A percentile compares a stretch with the other conserved stretches of the same genome.
These are phyloP conservation scores for Oxyteleia sp. DNA, from an alignment of 2,888 invertebrate genomes.

Conservation along the genomic window DNA sequence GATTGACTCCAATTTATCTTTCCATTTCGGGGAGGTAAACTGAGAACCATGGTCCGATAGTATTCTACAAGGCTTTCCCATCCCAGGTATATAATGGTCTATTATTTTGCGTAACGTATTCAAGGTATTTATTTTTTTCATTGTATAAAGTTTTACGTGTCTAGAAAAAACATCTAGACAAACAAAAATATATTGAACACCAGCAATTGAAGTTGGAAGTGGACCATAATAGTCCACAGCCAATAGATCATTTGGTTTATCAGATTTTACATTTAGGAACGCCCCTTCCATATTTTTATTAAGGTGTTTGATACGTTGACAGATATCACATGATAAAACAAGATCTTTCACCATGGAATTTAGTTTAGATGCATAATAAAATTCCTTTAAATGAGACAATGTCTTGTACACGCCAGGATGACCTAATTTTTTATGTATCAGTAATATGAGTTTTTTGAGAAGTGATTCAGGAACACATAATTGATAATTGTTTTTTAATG, in stretches of 20 bases:
- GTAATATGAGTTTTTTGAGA: background rate
- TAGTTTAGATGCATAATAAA: background rate
- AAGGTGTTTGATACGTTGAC: background rate
- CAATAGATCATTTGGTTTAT: background rate
- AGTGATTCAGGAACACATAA: background rate
- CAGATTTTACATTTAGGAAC: background rate
- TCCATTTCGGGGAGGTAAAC: no score
- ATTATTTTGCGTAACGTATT: no score
- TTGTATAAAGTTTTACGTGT: no score
- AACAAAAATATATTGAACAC: no score
- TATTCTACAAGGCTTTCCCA: no score
- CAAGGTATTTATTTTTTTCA: no score
- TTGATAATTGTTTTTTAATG: no score
- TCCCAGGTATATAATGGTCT: no score
- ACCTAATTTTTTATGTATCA: background rate
- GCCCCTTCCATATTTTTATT: background rate
- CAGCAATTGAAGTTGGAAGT: no score
- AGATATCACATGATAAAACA: background rate
- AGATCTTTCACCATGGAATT: background rate
- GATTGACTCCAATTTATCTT: no score
- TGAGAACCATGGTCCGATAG: no score
- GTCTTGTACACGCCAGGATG: background rate
- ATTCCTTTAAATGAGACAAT: background rate
- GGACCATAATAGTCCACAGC: background rate
- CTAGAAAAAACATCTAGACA: no score